Conservation (phyloP, 2,888 invertebrate genomes). For the Drosophila imparisetae region DNA sequence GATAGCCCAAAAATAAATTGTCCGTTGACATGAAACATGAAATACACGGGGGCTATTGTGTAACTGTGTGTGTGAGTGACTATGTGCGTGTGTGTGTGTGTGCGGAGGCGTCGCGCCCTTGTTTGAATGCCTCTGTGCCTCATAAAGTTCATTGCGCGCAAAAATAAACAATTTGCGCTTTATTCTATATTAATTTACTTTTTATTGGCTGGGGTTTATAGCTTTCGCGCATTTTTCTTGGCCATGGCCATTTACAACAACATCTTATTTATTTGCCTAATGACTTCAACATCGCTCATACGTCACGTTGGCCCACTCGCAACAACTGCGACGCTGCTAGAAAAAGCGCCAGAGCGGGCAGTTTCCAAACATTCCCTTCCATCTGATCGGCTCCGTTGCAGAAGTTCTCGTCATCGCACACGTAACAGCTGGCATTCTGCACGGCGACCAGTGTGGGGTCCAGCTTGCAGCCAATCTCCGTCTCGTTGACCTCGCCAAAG, state of each 20-base stretch:
- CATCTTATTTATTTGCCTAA: slow-evolving; percentile 21
- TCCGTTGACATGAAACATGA: slow-evolving; percentile 58
- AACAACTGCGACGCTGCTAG: slow-evolving; percentile 20
- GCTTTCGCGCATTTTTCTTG: slow-evolving; percentile 38
- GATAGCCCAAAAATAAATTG: slow-evolving; percentile 61
- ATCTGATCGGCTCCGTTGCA: slow-evolving; percentile 67
- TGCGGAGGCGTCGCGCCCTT: slow-evolving; percentile 47
- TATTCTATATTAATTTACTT: slow-evolving; percentile 64
- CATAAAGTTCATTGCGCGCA: slow-evolving; percentile 59
- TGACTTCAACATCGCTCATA: slow-evolving; percentile 45
- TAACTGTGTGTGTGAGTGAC: background rate
- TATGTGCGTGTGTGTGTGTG: slow-evolving; percentile 12
- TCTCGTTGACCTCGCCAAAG: slow-evolving; percentile 80
- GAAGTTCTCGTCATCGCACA: slow-evolving; percentile 75
- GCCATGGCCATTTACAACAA: slow-evolving; percentile 47
- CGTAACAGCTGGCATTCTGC: slow-evolving; percentile 71
- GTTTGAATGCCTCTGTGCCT: slow-evolving; percentile 20
- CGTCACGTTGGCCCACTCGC: slow-evolving; percentile 31
- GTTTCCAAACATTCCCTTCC: slow-evolving; percentile 23
- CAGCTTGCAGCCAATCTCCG: slow-evolving; percentile 72
- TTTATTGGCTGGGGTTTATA: slow-evolving; percentile 62
- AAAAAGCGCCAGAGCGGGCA: slow-evolving; percentile 34
- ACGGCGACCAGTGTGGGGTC: slow-evolving; percentile 71
- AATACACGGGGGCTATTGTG: slow-evolving; percentile 25
- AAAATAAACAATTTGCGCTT: slow-evolving; percentile 66